Evolutionary conservation across 2,113 vertebrate genomes (phyloP).

Genomic region (Edolisoma coerulescens): DNA sequence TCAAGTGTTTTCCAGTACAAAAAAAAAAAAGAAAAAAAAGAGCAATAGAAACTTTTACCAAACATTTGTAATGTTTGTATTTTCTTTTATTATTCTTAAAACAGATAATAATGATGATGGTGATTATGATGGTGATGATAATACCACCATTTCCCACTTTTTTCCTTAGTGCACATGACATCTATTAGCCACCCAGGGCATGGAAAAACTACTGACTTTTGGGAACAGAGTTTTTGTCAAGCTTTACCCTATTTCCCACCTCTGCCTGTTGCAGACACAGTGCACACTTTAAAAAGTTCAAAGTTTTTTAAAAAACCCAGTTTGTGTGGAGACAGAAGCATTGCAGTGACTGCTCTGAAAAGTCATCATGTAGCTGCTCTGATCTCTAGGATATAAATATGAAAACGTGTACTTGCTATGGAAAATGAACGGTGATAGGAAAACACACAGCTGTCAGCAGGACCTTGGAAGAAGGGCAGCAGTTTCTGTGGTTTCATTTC

Average conservation of each 20-base stretch:
- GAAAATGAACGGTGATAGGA: neutral
- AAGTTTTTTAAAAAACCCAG: neutral
- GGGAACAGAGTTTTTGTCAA: neutral
- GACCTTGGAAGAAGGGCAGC: neutral
- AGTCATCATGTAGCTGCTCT: neutral
- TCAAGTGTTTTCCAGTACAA: neutral
- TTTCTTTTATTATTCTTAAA: neutral
- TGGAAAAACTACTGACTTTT: neutral
- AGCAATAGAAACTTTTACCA: neutral
- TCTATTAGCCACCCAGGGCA: neutral
- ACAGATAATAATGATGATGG: neutral
- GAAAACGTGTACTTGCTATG: neutral
- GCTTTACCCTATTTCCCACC: neutral
- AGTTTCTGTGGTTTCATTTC: neutral
- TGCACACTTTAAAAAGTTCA: neutral
- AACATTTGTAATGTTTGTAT: neutral
- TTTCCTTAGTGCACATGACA: neutral
- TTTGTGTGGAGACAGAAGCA: neutral
- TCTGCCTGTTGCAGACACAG: neutral
- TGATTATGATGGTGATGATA: neutral
- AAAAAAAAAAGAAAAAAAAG: neutral
- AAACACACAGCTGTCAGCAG: neutral
- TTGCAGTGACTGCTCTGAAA: neutral
- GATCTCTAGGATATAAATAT: neutral
- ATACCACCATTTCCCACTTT: neutral